These are phyloP conservation scores for Slavum lentiscoides DNA, from an alignment of 2,888 invertebrate species.

Conservation along the genomic window DNA sequence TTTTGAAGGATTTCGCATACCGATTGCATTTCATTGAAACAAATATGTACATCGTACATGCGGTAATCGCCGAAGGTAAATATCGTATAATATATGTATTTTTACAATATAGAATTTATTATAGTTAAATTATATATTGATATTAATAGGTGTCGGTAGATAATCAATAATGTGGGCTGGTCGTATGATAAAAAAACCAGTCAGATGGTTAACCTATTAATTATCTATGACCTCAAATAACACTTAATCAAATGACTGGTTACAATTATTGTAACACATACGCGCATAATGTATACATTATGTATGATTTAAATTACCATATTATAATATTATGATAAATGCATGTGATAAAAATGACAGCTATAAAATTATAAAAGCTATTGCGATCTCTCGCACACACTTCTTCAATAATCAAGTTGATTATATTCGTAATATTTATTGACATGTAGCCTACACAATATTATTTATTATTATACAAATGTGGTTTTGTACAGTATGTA, in stretches of 20 bases:
- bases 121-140: conserved; percentile 24
- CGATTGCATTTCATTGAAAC: no score
- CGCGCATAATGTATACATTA: not conserved
- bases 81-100: not conserved
- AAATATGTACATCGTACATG: no score
- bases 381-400: not conserved
- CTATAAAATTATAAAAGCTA: not conserved
- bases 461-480: no score
- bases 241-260: conserved; percentile 20
- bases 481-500: no score
- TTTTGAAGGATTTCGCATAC: no score
- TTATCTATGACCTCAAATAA: conserved; percentile 38
- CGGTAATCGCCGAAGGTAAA: no score
- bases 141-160: conserved; percentile 30
- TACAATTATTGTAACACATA: conserved; percentile 3
- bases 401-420: no score
- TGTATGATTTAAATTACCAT: conserved; percentile 17
- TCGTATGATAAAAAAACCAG: conserved; percentile 26
- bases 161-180: conserved; percentile 36
- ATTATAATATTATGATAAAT: not conserved
- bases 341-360: not conserved
- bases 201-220: conserved; percentile 29
- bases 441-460: no score
- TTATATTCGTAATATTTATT: no score
- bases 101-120: conserved; percentile 2